Percentiles rank a stretch among this genome's conserved stretches.
Evolutionary conservation across 2,888 invertebrate genomes (phyloP).

Genomic region (Noctuana brunneofusca): DNA sequence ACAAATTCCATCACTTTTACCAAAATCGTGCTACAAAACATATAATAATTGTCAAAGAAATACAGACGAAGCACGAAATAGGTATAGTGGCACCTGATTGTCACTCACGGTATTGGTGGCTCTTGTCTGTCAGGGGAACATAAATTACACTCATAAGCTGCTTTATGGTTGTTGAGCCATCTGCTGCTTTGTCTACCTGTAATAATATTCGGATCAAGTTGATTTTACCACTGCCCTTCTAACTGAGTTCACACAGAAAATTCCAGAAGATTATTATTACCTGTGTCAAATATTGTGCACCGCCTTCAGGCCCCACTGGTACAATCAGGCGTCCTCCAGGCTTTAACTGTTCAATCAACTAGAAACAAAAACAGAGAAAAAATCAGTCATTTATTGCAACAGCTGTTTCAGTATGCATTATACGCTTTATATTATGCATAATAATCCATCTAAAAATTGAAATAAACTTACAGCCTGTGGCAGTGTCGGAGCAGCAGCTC

Average conservation of each 20-base stretch:
- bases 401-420: too few species aligned
- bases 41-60: conserved; percentile 5
- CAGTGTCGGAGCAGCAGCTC: conserved; percentile 91
- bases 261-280: conserved; percentile 49
- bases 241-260: not conserved
- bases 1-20: conserved; percentile 23
- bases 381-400: too few species aligned
- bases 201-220: conserved; percentile 30
- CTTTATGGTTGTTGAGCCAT: conserved; percentile 89
- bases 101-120: conserved; percentile 77
- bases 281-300: conserved; percentile 93
- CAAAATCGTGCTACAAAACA: conserved; percentile 8
- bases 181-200: conserved; percentile 93
- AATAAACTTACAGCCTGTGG: conserved; percentile 86
- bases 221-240: not conserved
- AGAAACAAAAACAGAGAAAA: conserved; percentile 35
- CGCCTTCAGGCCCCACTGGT: conserved; percentile 94
- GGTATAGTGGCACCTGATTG: conserved; percentile 36
- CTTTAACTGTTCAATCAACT: conserved; percentile 94
- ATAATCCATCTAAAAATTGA: too few species aligned
- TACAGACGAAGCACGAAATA: conserved; percentile 14
- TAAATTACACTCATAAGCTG: conserved; percentile 97
- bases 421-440: too few species aligned
- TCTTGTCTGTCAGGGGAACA: conserved; percentile 95
- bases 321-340: conserved; percentile 96